Conservation (phyloP, 2,888 invertebrate species). For the Drosophila rubida region DNA sequence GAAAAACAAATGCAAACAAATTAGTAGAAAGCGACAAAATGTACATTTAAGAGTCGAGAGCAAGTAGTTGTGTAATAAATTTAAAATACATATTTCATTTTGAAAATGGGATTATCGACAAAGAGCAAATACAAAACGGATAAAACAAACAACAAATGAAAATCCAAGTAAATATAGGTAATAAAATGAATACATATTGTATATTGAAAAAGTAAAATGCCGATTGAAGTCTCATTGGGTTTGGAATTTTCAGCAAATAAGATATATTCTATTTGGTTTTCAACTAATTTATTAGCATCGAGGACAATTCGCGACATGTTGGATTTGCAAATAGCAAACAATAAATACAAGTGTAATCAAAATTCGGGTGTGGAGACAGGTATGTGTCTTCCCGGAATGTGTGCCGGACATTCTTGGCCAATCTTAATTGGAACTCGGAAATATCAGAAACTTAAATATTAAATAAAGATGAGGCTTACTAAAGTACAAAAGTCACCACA, state of each 20-base stretch:
- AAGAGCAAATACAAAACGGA: slow-evolving; percentile 57
- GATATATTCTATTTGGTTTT: neutral
- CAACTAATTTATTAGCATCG: slow-evolving; percentile 16
- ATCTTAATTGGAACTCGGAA: slow-evolving; percentile 23
- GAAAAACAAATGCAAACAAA: slow-evolving; percentile 59
- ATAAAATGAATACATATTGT: slow-evolving; percentile 75
- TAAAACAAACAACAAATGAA: slow-evolving; percentile 42
- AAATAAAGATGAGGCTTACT: slow-evolving; percentile 26
- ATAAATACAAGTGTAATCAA: neutral
- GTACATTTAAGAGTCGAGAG: slow-evolving; percentile 63
- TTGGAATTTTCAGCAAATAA: neutral
- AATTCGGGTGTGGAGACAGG: neutral
- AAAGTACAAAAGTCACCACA: slow-evolving; percentile 9
- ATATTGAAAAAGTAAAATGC: slow-evolving; percentile 42
- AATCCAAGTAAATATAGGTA: slow-evolving; percentile 56
- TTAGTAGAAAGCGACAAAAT: slow-evolving; percentile 68
- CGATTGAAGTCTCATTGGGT: neutral
- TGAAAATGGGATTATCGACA: slow-evolving; percentile 58
- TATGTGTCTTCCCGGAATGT: slow-evolving; percentile 1
- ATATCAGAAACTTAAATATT: slow-evolving; percentile 18
- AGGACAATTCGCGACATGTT: neutral
- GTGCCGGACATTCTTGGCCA: neutral
- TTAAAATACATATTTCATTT: slow-evolving; percentile 49
- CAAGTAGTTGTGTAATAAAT: slow-evolving; percentile 73
- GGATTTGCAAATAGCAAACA: neutral